These are phyloP conservation scores for Urocitellus parryii DNA, from an alignment of 2,113 vertebrate species.

Conservation along the genomic window DNA sequence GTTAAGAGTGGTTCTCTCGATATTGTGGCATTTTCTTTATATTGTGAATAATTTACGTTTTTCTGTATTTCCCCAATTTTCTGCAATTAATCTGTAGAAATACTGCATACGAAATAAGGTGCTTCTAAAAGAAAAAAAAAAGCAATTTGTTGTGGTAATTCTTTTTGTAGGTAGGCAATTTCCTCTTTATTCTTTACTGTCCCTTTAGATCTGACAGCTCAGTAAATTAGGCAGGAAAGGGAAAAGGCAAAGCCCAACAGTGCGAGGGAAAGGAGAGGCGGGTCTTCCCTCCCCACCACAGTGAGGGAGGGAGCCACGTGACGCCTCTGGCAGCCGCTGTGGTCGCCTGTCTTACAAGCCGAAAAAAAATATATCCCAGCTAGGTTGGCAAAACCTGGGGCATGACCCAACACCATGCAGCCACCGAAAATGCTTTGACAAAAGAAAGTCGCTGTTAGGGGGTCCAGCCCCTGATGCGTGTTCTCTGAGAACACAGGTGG, in stretches of 20 bases:
- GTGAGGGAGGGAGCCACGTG: not conserved
- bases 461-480: too few relatives aligned
- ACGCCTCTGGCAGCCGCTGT: slow-evolving; percentile 30
- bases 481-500: not conserved
- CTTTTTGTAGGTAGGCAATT: not conserved
- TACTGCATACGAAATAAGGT: not conserved
- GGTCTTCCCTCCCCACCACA: not conserved
- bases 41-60: not conserved
- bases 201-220: not conserved
- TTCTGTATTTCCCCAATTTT: not conserved
- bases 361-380: slow-evolving; percentile 56
- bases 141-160: not conserved
- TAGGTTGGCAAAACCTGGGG: slow-evolving; percentile 35
- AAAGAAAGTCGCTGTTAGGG: not conserved
- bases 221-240: not conserved
- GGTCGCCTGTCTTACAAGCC: slow-evolving; percentile 52
- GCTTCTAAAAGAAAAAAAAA: not conserved
- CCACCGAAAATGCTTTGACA: not conserved
- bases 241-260: not conserved
- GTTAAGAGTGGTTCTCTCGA: not conserved
- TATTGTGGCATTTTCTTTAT: not conserved
- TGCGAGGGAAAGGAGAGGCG: not conserved
- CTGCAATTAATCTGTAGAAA: not conserved
- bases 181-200: not conserved
- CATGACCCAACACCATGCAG: slow-evolving; percentile 17